Evolutionary conservation across 2,113 vertebrate genomes (phyloP), one percentile per base, ranked within the genome.

Genomic region (Saguinus midas): DNA sequence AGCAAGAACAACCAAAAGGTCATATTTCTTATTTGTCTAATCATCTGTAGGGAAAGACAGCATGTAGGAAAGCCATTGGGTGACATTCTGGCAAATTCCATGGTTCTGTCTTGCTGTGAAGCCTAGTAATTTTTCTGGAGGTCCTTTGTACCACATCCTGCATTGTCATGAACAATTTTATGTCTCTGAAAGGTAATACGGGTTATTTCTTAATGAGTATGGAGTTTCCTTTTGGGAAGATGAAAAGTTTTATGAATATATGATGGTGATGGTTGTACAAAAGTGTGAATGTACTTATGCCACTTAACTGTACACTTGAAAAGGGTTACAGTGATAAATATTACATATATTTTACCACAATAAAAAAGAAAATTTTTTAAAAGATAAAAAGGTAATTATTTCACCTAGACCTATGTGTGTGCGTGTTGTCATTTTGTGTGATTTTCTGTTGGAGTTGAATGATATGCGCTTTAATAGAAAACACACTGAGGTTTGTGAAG

Each of bases 381-480:
- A 40, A 70, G 8, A 45, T 72, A 32, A 32, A 37, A 79, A 81
- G 85, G 52, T 37, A 93, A 68, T 92, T 79, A 79, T 87, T 87
- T 93, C 32, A 58, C 61, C 17, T 35, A 72, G 57, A 3, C 61
- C 23, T 70, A 4, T 45, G 85, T 84, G 23, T 73, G 37, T 85
- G 21, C 81, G 20, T 64, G 14, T 61, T 91, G 48, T 81, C 55
- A 35, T 27, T 57, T 72, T 66, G 17, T 70, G 25, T 83, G 79
- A 43, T 91, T 97, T 82, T 75, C 50, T 91, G 1, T 89, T 96
- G 89, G 37, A 88, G 14, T 82, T 87, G 43, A 80, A n/a, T 95
- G 35, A 23, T 25, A 18, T 7, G 21, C 88, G 13, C 37, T 82
- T 80, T 64, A 64, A 32, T 12, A 66, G 75, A 79, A 58, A 64